Evolutionary conservation across 2,888 invertebrate genomes (phyloP).

Genomic region (Drosophila rellima): DNA sequence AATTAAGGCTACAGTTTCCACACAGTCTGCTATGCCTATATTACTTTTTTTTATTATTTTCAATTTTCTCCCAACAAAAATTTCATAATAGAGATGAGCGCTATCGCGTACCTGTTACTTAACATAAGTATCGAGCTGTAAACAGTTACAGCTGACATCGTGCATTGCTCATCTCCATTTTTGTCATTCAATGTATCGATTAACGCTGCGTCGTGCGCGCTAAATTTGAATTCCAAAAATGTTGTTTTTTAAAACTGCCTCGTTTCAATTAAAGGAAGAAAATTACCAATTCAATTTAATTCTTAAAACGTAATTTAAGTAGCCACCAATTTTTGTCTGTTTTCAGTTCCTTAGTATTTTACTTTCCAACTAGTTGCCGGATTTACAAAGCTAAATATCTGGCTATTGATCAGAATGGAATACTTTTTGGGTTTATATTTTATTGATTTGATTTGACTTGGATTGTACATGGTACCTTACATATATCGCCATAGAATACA

Average conservation of each 20-base stretch:
- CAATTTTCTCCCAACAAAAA: conserved; percentile 53
- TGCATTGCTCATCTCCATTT: background rate
- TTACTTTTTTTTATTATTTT: conserved; percentile 42
- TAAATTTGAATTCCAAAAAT: conserved; percentile 15
- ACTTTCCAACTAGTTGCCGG: background rate
- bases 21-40: conserved; percentile 47
- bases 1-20: conserved; percentile 47
- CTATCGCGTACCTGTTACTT: conserved; percentile 48
- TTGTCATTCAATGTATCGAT: background rate
- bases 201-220: conserved; percentile 2
- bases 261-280: background rate
- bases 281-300: no score
- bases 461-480: conserved; percentile 58
- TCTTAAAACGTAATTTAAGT: no score
- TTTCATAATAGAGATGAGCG: conserved; percentile 59
- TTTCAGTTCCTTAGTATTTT: no score
- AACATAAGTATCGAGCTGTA: conserved; percentile 35
- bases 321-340: no score
- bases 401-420: background rate
- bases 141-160: conserved; percentile 24
- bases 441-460: conserved; percentile 59
- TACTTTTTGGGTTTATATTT: conserved; percentile 37
- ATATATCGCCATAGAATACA: conserved; percentile 55
- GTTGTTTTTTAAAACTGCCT: background rate
- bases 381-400: background rate